Evolutionary conservation across 2,113 vertebrate genomes (phyloP).

Genomic region (Eolophus roseicapilla): DNA sequence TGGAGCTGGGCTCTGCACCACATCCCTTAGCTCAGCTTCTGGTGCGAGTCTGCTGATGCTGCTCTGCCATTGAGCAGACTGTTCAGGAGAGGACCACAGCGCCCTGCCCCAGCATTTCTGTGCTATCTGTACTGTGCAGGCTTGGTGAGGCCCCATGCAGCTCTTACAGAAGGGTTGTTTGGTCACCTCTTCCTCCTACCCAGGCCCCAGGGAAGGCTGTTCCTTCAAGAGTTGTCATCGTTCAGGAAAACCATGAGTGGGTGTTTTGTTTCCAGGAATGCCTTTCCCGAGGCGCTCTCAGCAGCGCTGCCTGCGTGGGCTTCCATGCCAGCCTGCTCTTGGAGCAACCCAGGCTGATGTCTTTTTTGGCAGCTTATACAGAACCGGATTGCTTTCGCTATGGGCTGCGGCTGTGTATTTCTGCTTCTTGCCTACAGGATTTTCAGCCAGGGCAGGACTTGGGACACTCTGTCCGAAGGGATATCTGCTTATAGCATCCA

Average conservation of each 20-base stretch:
- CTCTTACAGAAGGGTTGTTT: neutral
- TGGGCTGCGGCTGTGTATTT: neutral
- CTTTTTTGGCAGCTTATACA: neutral
- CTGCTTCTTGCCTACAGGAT: neutral
- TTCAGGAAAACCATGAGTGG: neutral
- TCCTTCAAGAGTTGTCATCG: neutral
- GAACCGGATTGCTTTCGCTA: neutral
- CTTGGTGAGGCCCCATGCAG: accelerated
- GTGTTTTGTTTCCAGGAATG: neutral
- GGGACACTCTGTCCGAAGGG: neutral
- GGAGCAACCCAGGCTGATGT: neutral
- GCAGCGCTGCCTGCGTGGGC: neutral
- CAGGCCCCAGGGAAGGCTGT: neutral
- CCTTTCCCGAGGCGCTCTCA: neutral
- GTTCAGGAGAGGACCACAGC: neutral
- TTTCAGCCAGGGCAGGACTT: neutral
- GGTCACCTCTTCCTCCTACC: neutral
- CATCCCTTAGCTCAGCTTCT: neutral
- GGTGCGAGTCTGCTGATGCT: neutral
- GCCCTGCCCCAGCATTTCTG: neutral
- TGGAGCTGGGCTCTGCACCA: neutral
- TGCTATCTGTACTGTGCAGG: accelerated
- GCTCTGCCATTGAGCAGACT: neutral
- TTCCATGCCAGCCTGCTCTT: neutral
- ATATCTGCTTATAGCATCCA: neutral